Evolutionary conservation across 2,113 vertebrate species (phyloP), one percentile per base, ranked within the genome.

Genomic region (Haplochromis vanheusdeni): DNA sequence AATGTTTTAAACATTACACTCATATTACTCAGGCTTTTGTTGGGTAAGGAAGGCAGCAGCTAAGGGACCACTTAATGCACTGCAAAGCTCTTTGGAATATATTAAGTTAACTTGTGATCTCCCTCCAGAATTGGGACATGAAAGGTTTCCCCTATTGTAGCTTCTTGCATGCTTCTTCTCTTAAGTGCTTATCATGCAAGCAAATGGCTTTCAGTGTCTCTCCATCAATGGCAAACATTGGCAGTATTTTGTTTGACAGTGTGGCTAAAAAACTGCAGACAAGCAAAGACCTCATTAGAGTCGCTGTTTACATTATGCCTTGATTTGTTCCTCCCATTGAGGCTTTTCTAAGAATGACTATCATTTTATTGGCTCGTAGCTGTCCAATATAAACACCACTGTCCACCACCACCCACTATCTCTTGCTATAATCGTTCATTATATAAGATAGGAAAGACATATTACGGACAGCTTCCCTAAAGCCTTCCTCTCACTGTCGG

Each of bases 381-480:
- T 37, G 88, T 91, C 92, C 91, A 95, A 95, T 91, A 95, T 91
- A 96, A 96, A 95, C 94, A 95, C 82, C 62, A 83, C 52, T 47
- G 84, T 94, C 90, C 91, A 89, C 88, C 52, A 31, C 90, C 89
- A 77, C 91, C 90, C 86, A 82, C 89, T 89, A 92, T 94, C 91
- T 89, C 55, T 56, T 82, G 85, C 86, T 92, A 85, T 91, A 95
- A 93, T 94, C 82, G 90, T 90, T 89, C 84, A 91, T 96, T 95
- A 93, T 88, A 82, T 92, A 93, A 95, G 87, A 84, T 28, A 81
- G 86, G 85, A 82, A 85, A 65, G 83, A 90, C 90, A 93, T 91
- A 90, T 91, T 81, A 88, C 85, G 40, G 79, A 91, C 83, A 68
- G 49, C 31, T 88, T 89, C 87, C 91, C 88, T 16, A 21, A 86